Evolutionary conservation across 2,113 vertebrate species (phyloP), one percentile per base, ranked within the genome.

Genomic region (Anhinga anhinga): DNA sequence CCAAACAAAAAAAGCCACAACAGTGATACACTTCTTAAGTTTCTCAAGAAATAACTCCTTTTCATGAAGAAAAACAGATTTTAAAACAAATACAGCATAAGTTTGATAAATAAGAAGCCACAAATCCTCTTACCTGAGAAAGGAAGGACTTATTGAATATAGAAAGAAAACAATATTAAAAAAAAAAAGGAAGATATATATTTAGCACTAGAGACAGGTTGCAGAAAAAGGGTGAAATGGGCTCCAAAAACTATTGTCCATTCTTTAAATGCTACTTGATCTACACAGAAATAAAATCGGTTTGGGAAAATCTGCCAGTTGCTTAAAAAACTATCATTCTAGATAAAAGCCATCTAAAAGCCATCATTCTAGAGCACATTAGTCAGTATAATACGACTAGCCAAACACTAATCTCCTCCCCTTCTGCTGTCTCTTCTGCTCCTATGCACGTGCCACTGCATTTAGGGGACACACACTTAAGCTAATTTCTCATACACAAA

Each of bases 121-220:
- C 36, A 59, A 40, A 53, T 87, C 58, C 59, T 69, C 91, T 96
- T 92, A 97, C 94, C 95, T 95, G 91, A 56, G 44, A 94, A 78
- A 91, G 25, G 29, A 87, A 79, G 32, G 20, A 86, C 21, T 88
- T 86, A 88, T 4, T 79, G n/a, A 62, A 62, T 34, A 94, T 0
- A 87, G 50, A 67, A 90, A 65, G 13, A 56, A 55, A 25, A 1
- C 3, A 5, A 16, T 27, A 72, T n/a, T 36, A 4, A 36, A 67
- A 22, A 50, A 22, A 50, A 38, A 78, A 47, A 34, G 9, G 13
- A 74, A 32, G 10, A 44, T 23, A 59, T 1, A 52, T 45, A 70
- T 50, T 40, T 16, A 56, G 23, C 45, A 63, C 53, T 65, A 76
- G 23, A 81, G 40, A 83, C 1, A 74, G 34, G 21, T 45, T 55